Evolutionary conservation across 1,140 invertebrate species (phyloP), one percentile per base, ranked within the genome.

Genomic region (Amphibalanus amphitrite): DNA sequence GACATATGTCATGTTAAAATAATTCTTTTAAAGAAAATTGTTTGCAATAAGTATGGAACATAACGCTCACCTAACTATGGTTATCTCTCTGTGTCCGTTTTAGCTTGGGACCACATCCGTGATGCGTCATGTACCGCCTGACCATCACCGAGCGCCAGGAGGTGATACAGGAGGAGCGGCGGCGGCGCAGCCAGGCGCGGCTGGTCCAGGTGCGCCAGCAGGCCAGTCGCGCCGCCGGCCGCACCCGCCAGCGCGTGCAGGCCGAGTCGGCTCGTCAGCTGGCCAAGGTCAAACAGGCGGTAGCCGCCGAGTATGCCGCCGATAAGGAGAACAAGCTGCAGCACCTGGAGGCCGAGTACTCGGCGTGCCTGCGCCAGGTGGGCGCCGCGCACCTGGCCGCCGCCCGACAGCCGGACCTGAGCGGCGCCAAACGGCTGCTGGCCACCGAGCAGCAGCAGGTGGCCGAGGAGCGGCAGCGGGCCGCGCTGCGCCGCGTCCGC

Each of bases 241-340:
- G 65, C 28, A 28, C 28, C 8, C 65, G 65, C 6, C 65, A 67
- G 28, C 65, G 65, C n/a, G n/a, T 26, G 26, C 65, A 67, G 65
- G 65, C 65, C 65, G 65, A 67, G 28, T 26, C 28, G 65, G 28
- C 26, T 3, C 65, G 65, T 8, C 65, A 67, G 65, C 3, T 26
- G 26, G 65, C 65, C 23, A 10, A 13, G n/a, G 10, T 67, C 3
- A 67, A 67, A 25, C 65, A 28, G 10, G 26, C 1, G 23, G n/a
- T 28, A 17, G 65, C 28, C 26, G 65, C 65, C 8, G 65, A 67
- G 26, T 67, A 28, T 10, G 65, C 65, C 6, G 26, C 8, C n/a
- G 65, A 67, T 10, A 67, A 67, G 28, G 65, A 67, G 65, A 67
- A 67, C 65, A 26, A 67, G 65, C 65, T 67, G 65, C 23, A 10